phyloP scores from a whole-genome alignment of 2,888 invertebrate genomes.

The Diaphora mendica region DNA sequence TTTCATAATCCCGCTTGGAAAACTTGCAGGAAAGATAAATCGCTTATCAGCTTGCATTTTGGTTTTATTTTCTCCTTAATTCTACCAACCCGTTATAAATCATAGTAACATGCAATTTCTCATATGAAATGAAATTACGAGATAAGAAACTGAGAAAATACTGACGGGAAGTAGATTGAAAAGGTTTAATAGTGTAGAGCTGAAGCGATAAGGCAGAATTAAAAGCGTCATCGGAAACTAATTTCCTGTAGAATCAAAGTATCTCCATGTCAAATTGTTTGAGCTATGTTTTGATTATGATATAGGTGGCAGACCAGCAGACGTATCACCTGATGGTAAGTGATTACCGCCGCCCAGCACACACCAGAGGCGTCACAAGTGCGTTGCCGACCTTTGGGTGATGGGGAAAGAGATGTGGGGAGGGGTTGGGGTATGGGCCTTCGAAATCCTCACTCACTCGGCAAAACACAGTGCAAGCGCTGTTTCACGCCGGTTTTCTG shows the following conservation, averaged over 20 bases:
- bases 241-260: background rate
- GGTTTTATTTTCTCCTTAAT: conserved; percentile 12
- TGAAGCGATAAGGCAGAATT: background rate
- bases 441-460: no score
- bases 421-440: no score
- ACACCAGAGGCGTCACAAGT: no score
- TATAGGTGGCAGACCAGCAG: no score
- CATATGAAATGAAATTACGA: background rate
- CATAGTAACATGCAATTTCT: conserved; percentile 5
- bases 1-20: conserved; percentile 14
- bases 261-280: background rate
- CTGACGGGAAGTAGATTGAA: background rate
- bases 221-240: background rate
- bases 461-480: no score
- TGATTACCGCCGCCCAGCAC: no score
- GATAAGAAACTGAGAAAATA: background rate
- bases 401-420: no score
- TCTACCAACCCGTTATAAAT: conserved; percentile 9
- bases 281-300: no score
- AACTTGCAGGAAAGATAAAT: conserved; percentile 17
- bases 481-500: no score
- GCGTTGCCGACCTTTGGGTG: no score
- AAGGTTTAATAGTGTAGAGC: background rate
- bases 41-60: conserved; percentile 20
- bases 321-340: no score